These are phyloP conservation scores for Molanna angustata DNA, from an alignment of 2,888 invertebrate species.

Conservation along the genomic window DNA sequence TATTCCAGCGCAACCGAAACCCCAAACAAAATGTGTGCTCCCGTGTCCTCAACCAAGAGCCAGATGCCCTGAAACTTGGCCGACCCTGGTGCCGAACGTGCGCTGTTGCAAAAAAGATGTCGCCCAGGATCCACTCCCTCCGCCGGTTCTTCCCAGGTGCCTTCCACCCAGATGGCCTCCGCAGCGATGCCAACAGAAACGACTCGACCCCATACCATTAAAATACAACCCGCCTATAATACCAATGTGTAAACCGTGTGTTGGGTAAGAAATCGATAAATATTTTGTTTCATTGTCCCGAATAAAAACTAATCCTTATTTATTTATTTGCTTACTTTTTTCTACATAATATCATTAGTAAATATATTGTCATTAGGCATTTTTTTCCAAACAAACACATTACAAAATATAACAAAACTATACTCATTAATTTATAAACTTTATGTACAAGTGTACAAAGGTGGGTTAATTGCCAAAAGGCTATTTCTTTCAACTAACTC, in stretches of 20 bases:
- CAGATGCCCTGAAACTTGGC: constrained; percentile 45
- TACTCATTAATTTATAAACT: no score
- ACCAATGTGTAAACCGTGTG: constrained; percentile 12
- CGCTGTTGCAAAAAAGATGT: background rate
- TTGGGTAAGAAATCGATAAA: no score
- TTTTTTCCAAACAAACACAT: no score
- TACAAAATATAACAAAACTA: no score
- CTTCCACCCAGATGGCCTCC: constrained; percentile 5
- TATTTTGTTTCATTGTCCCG: no score
- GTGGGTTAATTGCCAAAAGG: no score
- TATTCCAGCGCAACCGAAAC: background rate
- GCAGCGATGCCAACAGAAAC: constrained; percentile 1
- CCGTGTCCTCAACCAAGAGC: constrained; percentile 44
- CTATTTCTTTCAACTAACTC: no score
- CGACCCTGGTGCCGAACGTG: constrained; percentile 30
- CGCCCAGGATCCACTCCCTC: background rate
- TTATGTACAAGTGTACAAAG: no score
- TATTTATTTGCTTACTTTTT: no score
- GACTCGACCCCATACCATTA: background rate
- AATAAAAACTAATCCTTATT: no score
- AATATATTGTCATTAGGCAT: no score
- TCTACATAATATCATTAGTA: no score
- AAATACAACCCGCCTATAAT: constrained; percentile 15
- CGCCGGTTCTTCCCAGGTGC: constrained; percentile 6
- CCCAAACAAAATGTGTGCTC: constrained; percentile 40